A percentile compares a stretch with the other conserved stretches of the same genome.
These are phyloP conservation scores for Silurus aristotelis DNA, from an alignment of 2,797 vertebrate genomes.

Conservation along the genomic window DNA sequence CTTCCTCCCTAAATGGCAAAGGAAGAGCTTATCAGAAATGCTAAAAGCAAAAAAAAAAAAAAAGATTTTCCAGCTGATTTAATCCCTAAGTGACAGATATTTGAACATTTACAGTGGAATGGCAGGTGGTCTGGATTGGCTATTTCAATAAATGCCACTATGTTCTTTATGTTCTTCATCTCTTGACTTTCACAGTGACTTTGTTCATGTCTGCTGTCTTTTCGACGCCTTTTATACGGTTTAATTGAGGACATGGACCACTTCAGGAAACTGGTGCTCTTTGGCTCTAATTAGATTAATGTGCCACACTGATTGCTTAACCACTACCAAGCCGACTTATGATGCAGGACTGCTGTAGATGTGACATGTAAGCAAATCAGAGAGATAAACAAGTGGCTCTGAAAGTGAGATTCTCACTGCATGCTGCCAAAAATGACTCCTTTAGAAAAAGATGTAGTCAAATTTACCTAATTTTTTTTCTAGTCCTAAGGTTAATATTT, in stretches of 20 bases:
- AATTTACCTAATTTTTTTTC: too few species aligned
- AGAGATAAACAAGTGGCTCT: conserved; percentile 1
- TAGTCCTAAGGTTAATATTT: too few species aligned
- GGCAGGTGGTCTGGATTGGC: neutral
- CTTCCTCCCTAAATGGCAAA: neutral
- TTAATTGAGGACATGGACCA: conserved; percentile 40
- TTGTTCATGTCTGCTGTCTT: neutral
- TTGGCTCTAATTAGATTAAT: conserved; percentile 60
- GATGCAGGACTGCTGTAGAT: neutral
- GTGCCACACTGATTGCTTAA: conserved; percentile 62
- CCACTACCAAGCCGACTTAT: neutral
- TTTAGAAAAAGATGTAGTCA: neutral
- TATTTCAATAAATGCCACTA: neutral
- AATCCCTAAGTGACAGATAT: neutral
- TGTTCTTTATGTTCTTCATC: neutral
- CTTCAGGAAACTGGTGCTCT: conserved; percentile 40
- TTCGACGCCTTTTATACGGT: conserved; percentile 32
- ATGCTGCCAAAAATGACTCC: neutral
- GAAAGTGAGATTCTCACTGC: neutral
- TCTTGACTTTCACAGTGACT: conserved; percentile 27
- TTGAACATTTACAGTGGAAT: neutral
- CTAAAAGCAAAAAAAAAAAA: conserved; percentile 51
- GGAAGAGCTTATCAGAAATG: conserved; percentile 13
- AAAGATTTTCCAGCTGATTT: neutral
- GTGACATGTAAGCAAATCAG: neutral